phyloP scores from a whole-genome alignment of 2,113 vertebrate genomes.

The Oreochromis tanganicae region DNA sequence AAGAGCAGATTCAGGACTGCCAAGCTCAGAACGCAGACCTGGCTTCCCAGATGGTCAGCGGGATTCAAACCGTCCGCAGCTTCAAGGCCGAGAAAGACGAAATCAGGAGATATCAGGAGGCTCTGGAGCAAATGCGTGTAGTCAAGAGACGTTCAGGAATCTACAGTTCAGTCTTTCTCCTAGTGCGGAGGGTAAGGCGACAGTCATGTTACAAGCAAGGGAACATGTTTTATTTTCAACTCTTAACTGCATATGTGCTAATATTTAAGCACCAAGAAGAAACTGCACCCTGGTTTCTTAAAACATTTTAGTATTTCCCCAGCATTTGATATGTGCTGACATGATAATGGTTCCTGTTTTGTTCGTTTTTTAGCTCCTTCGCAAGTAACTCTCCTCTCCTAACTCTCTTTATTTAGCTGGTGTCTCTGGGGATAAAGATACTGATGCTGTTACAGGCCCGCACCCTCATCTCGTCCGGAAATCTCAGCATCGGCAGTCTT shows the following conservation, averaged over 20 bases:
- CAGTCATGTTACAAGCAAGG: not conserved
- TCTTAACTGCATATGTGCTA: not conserved
- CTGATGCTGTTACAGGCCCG: slow-evolving; percentile 73
- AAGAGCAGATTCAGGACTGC: slow-evolving; percentile 74
- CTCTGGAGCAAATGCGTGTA: slow-evolving; percentile 54
- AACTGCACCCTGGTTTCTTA: not conserved
- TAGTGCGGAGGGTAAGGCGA: slow-evolving; percentile 69
- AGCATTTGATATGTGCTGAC: not conserved
- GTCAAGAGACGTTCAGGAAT: slow-evolving; percentile 59
- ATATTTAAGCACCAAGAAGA: not conserved
- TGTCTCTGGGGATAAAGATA: slow-evolving; percentile 64
- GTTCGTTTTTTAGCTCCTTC: rapidly evolving
- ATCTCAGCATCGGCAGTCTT: slow-evolving; percentile 71
- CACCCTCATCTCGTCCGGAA: slow-evolving; percentile 64
- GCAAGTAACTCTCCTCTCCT: not conserved
- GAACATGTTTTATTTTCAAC: not conserved
- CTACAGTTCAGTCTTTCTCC: slow-evolving; percentile 31
- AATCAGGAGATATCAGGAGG: slow-evolving; percentile 56
- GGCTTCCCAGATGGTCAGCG: slow-evolving; percentile 68
- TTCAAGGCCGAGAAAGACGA: slow-evolving; percentile 76
- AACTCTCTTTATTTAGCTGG: slow-evolving; percentile 41
- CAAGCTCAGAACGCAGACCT: slow-evolving; percentile 68
- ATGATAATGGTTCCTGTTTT: not conserved
- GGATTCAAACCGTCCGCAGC: slow-evolving; percentile 75
- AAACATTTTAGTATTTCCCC: not conserved